These are phyloP conservation scores for Sebastes goodei DNA, from an alignment of 2,797 vertebrate genomes.

Conservation along the genomic window DNA sequence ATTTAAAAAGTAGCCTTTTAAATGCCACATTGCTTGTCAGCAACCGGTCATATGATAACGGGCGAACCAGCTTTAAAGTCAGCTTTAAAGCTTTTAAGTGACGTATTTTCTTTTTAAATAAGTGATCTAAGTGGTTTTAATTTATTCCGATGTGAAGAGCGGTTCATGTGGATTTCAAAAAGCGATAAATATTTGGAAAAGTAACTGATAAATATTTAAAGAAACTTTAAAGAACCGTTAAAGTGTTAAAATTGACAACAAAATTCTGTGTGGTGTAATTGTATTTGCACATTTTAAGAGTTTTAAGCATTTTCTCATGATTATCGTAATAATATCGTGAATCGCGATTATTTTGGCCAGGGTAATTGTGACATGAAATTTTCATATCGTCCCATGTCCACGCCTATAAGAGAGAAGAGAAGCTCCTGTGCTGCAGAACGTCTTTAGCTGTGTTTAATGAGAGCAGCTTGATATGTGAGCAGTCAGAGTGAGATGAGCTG, in stretches of 20 bases:
- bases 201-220: background rate
- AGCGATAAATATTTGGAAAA: background rate
- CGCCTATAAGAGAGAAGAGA: background rate
- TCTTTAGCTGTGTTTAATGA: slow-evolving; percentile 4
- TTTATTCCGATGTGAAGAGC: background rate
- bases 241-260: background rate
- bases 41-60: background rate
- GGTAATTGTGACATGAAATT: background rate
- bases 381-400: background rate
- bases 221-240: background rate
- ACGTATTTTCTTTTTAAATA: background rate
- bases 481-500: background rate
- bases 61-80: too few species aligned
- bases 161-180: background rate
- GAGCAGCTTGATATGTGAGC: background rate
- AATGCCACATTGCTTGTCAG: background rate
- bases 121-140: background rate
- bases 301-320: background rate
- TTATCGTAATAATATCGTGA: background rate
- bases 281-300: background rate
- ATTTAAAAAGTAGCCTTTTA: background rate
- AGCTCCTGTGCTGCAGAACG: background rate
- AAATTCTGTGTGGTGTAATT: background rate
- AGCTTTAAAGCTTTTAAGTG: too few species aligned
- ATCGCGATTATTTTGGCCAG: background rate